Base-by-base conservation (phyloP, 2,888 invertebrate species). In the Micoletzkya japonica region DNA sequence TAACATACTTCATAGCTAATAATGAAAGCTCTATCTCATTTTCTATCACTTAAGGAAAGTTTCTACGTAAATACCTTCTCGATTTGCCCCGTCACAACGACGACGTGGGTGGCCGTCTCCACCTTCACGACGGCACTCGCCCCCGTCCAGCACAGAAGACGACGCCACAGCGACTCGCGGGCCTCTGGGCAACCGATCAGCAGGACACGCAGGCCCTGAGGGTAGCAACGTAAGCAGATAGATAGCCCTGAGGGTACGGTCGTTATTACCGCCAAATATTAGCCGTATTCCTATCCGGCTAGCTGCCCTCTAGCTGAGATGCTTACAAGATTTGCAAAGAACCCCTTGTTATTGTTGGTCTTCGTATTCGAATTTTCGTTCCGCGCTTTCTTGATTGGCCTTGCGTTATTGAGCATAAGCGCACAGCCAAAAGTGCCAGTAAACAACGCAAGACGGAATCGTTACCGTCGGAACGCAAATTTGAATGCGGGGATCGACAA, bases 71-170 rank as follows among this genome's bases (percentile, higher is more conserved):
- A 6, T 57, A 66, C 64, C 64, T 37, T 66, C 26, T 66, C 64
- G 10, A 34, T 26, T 4, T 7, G 7, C n/a, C 44, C 68, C n/a
- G 24, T 14, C 26, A 73, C 39, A 4, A 78, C 77, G 17, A 78
- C 68, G 1, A 78, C 73, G 39, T 77, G 74, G 2, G 77, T 77
- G 32, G 78, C 77, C 30, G 60, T 60, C 7, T 76, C 76, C 34
- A 75, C 67, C 14, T 52, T 70, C 2, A 58, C 34, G 1, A 71
- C 75, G 20, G 76, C 70, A 2, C 75, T 76, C 1, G 77, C 77
- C 10, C 78, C 78, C 17, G 73, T 73, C 66, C 74, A 69, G 44
- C 44, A 57, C 4, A 68, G 3, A 30, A 68, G 24, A 14, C 39
- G 32, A 24, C 34, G 37, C 68, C 68, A 68, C 58, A 57, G 49